Percentiles rank a stretch among this genome's conserved stretches.
Evolutionary conservation across 2,797 vertebrate genomes (phyloP).

Genomic region (Dallia pectoralis): DNA sequence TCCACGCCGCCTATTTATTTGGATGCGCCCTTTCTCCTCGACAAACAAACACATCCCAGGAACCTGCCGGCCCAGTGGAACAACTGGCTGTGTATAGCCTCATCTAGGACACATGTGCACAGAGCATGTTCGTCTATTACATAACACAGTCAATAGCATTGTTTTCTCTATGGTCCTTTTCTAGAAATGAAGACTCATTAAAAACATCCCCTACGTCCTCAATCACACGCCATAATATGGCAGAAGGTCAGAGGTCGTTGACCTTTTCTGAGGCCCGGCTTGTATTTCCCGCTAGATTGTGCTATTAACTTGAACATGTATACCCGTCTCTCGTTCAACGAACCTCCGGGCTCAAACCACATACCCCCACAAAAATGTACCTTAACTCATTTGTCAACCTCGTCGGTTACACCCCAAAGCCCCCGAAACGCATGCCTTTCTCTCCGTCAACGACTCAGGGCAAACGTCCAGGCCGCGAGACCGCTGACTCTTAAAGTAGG

Average conservation of each 20-base stretch:
- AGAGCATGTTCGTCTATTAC: slow-evolving; percentile 58
- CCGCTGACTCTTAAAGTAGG: slow-evolving; percentile 17
- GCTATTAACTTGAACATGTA: slow-evolving; percentile 48
- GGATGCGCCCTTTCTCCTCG: slow-evolving; percentile 61
- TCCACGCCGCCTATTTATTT: slow-evolving; percentile 68
- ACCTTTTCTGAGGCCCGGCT: slow-evolving; percentile 27
- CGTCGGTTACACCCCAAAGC: too few species aligned
- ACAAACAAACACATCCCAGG: slow-evolving; percentile 69
- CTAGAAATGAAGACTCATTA: slow-evolving; percentile 39
- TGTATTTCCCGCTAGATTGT: slow-evolving; percentile 48
- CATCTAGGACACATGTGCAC: slow-evolving; percentile 59
- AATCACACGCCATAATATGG: slow-evolving; percentile 25
- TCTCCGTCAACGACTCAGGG: slow-evolving; percentile 51
- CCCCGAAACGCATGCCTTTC: background rate
- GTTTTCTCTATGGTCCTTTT: slow-evolving; percentile 58
- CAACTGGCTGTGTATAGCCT: slow-evolving; percentile 54
- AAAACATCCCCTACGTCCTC: slow-evolving; percentile 25
- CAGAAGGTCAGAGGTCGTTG: slow-evolving; percentile 20
- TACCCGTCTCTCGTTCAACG: background rate
- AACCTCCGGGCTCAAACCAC: background rate
- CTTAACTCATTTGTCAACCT: too few species aligned
- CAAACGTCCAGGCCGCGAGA: background rate
- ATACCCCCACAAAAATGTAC: slow-evolving; percentile 15
- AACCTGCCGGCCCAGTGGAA: slow-evolving; percentile 63
- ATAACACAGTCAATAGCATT: slow-evolving; percentile 59